phyloP scores from a whole-genome alignment of 2,113 vertebrate genomes.

The Hylia prasina region DNA sequence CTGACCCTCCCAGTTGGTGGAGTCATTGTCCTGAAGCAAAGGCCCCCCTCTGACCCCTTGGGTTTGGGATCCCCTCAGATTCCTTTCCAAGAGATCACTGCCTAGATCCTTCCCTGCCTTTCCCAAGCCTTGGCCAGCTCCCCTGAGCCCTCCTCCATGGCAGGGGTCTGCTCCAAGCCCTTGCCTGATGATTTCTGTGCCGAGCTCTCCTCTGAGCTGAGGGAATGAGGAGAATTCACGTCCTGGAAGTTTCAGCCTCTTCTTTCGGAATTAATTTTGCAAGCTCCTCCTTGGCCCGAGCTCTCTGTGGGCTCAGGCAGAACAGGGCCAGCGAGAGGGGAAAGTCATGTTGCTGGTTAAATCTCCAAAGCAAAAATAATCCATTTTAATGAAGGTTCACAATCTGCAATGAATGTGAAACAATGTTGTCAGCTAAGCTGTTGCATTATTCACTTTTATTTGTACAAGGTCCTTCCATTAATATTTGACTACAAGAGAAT shows the following conservation, averaged over 20 bases:
- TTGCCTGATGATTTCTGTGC: not conserved
- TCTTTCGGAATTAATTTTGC: conserved; percentile 42
- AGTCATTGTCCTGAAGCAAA: not conserved
- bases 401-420: conserved; percentile 69
- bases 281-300: conserved; percentile 28
- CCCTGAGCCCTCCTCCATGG: fast-evolving
- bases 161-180: not conserved
- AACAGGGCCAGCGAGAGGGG: conserved; percentile 46
- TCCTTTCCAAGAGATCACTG: not conserved
- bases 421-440: conserved; percentile 70
- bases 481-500: conserved; percentile 71
- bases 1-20: fast-evolving
- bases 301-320: conserved; percentile 13
- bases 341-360: conserved; percentile 64
- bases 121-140: not conserved
- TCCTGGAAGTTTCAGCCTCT: conserved; percentile 44
- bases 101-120: fast-evolving
- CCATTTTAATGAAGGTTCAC: conserved; percentile 70
- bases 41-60: fast-evolving
- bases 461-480: conserved; percentile 71
- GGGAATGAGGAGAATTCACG: not conserved
- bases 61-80: not conserved
- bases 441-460: conserved; percentile 72
- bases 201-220: not conserved
- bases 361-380: conserved; percentile 68